These are phyloP conservation scores for Noctua comes DNA, from an alignment of 2,888 invertebrate species.

Conservation along the genomic window DNA sequence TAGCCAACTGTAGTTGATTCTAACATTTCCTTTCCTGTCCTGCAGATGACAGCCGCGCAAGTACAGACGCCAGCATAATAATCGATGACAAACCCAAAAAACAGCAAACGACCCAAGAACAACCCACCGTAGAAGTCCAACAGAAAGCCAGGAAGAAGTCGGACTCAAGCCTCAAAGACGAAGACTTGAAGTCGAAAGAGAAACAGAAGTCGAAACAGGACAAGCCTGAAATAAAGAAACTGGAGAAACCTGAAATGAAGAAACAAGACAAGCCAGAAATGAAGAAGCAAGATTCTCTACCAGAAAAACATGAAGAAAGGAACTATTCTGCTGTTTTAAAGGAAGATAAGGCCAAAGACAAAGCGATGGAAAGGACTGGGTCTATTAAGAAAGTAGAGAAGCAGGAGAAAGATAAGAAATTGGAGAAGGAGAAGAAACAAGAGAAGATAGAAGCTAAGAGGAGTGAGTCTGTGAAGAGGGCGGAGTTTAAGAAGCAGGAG, in stretches of 20 bases:
- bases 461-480: conserved; percentile 81
- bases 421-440: conserved; percentile 78
- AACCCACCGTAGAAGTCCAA: conserved; percentile 71
- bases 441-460: conserved; percentile 83
- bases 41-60: conserved; percentile 83
- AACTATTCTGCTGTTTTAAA: conserved; percentile 63
- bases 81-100: conserved; percentile 79
- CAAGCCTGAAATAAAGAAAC: conserved; percentile 67
- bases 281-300: conserved; percentile 80
- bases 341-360: conserved; percentile 69
- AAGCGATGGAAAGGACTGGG: conserved; percentile 79
- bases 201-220: conserved; percentile 73
- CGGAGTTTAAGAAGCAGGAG: conserved; percentile 83
- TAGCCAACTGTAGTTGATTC: no score
- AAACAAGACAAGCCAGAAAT: conserved; percentile 75
- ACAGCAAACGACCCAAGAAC: conserved; percentile 67
- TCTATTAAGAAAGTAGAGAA: conserved; percentile 80
- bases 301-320: conserved; percentile 61
- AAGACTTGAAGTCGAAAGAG: conserved; percentile 80
- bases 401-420: conserved; percentile 77
- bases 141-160: conserved; percentile 84
- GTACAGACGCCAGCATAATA: conserved; percentile 77
- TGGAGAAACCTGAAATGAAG: conserved; percentile 78
- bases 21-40: no score
- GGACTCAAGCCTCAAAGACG: conserved; percentile 85